Conservation (phyloP, 2,888 invertebrate genomes). For the Troides helena region DNA sequence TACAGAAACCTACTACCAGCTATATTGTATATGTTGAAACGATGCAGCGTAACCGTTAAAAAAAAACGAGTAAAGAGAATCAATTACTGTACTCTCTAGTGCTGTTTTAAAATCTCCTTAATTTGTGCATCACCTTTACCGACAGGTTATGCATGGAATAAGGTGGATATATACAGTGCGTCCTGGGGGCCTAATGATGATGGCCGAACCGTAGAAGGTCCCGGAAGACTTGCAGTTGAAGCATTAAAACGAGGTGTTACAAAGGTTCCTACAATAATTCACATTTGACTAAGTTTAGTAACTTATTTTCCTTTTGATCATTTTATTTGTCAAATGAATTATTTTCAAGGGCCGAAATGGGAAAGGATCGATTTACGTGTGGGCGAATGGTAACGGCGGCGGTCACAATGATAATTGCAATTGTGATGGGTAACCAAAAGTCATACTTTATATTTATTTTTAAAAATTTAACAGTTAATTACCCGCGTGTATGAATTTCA, state of each 20-base stretch:
- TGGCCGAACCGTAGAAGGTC: slow-evolving; percentile 93
- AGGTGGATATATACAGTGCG: slow-evolving; percentile 94
- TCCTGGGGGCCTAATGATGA: slow-evolving; percentile 97
- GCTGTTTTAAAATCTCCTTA: not conserved
- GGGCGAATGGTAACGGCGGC: slow-evolving; percentile 97
- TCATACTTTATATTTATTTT: slow-evolving; percentile 5
- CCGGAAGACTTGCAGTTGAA: slow-evolving; percentile 87
- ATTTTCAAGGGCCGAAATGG: slow-evolving; percentile 85
- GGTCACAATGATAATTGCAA: slow-evolving; percentile 91
- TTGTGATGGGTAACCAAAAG: slow-evolving; percentile 90
- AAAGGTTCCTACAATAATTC: slow-evolving; percentile 70
- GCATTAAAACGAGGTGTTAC: slow-evolving; percentile 88
- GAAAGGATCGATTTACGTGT: slow-evolving; percentile 92
- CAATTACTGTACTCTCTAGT: not conserved
- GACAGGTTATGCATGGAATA: slow-evolving; percentile 82
- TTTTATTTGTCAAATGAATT: not conserved
- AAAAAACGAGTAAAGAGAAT: too few species aligned
- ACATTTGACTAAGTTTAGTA: not conserved
- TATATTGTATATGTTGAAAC: too few species aligned
- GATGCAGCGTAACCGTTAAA: too few species aligned
- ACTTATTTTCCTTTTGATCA: not conserved
- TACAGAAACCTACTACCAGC: too few species aligned
- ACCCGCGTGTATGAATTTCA: slow-evolving; percentile 35
- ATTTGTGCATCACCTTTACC: not conserved
- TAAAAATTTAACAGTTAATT: too few species aligned